Evolutionary conservation across 2,888 invertebrate species (phyloP).

Genomic region (Coleophora deauratella): DNA sequence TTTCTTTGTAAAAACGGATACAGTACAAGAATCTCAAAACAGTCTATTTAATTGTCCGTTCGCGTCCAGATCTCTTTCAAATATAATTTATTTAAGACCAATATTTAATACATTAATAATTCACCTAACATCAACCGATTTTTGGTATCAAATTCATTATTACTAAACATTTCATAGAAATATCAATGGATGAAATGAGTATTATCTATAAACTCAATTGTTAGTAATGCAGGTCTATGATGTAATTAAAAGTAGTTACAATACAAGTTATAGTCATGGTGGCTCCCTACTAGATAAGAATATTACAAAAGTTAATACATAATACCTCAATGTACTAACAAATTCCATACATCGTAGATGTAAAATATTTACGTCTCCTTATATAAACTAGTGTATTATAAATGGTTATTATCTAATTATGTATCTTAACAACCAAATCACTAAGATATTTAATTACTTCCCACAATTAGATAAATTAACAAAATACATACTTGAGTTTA

Average conservation of each 20-base stretch:
- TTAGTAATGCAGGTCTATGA: neutral
- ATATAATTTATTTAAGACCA: constrained; percentile 20
- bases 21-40: constrained; percentile 57
- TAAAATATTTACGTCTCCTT: no score
- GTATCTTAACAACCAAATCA: constrained; percentile 35
- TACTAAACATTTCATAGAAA: neutral
- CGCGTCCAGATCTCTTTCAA: constrained; percentile 23
- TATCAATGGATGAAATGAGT: constrained; percentile 6
- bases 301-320: neutral
- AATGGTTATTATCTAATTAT: constrained; percentile 32
- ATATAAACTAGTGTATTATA: constrained; percentile 10
- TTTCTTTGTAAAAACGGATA: constrained; percentile 55
- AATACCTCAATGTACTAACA: neutral
- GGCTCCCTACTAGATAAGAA: constrained; percentile 1
- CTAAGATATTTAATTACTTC: constrained; percentile 23
- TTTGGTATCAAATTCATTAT: constrained; percentile 41
- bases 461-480: no score
- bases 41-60: constrained; percentile 40
- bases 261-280: constrained; percentile 1
- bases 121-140: constrained; percentile 39
- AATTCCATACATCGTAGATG: neutral
- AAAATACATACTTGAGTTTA: constrained; percentile 12
- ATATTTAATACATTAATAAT: constrained; percentile 22
- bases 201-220: neutral
- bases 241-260: neutral